A percentile compares a stretch with the other conserved stretches of the same genome.
Conservation (phyloP, 2,797 vertebrate species). For the Alfaro cultratus region DNA sequence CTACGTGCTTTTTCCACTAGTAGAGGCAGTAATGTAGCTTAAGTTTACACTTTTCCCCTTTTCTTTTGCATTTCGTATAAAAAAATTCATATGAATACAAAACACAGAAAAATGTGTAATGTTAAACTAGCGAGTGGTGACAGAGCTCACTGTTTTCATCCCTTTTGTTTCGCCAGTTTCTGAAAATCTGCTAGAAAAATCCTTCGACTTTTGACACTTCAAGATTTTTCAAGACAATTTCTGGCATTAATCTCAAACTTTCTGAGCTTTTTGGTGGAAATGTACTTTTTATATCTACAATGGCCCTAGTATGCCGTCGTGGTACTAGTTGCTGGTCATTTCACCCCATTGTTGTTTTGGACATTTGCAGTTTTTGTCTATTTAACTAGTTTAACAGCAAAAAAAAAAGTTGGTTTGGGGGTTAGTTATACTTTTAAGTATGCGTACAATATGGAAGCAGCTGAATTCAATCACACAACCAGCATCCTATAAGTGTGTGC, state of each 20-base stretch:
- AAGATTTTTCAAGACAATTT: too few relatives aligned
- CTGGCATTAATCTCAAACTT: too few relatives aligned
- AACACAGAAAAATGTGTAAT: neutral
- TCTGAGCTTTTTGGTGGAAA: too few relatives aligned
- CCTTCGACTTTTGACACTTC: too few relatives aligned
- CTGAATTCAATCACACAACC: neutral
- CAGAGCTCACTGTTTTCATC: neutral
- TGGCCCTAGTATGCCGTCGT: too few relatives aligned
- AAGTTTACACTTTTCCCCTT: neutral
- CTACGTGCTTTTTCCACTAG: neutral
- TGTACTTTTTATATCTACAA: too few relatives aligned
- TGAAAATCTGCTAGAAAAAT: neutral
- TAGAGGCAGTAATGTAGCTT: neutral
- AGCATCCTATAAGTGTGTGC: neutral
- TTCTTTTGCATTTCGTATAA: neutral
- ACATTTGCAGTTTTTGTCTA: neutral
- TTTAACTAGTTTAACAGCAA: too few relatives aligned
- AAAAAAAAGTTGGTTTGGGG: too few relatives aligned
- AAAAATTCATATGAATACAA: neutral
- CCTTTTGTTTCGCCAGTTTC: neutral
- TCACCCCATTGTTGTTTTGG: neutral
- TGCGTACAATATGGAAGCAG: neutral
- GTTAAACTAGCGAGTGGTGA: neutral
- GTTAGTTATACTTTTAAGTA: neutral
- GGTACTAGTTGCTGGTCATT: neutral